A percentile compares a stretch with the other conserved stretches of the same genome.
Conservation (phyloP, 2,888 invertebrate species). For the Cataglyphis cursor region DNA sequence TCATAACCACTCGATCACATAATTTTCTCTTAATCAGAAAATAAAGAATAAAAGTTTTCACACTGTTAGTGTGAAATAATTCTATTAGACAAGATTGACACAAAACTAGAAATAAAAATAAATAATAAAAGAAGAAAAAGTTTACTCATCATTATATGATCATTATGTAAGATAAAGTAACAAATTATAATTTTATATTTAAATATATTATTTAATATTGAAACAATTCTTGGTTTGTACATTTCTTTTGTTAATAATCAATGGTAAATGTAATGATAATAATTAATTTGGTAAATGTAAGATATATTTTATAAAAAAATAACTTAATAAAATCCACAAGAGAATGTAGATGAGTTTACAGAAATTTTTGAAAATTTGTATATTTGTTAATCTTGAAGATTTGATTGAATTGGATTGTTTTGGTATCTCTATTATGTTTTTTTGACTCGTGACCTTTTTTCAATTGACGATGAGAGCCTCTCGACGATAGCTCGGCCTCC, state of each 20-base stretch:
- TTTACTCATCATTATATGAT: not conserved
- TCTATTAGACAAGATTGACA: not conserved
- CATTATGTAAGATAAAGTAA: not conserved
- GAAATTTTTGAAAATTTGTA: not conserved
- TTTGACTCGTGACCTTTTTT: not conserved
- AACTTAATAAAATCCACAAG: not conserved
- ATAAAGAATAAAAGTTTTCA: not conserved
- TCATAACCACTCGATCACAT: not conserved
- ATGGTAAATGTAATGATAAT: too few relatives aligned
- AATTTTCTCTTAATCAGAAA: conserved; percentile 10
- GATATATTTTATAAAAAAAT: not conserved
- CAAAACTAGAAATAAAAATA: not conserved
- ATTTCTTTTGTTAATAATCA: not conserved
- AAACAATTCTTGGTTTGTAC: not conserved
- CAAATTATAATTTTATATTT: not conserved
- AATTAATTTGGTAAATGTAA: not conserved
- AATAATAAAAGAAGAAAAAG: not conserved
- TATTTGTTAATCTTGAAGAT: not conserved
- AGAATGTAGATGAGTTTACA: not conserved
- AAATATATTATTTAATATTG: not conserved
- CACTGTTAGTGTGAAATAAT: not conserved
- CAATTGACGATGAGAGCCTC: conserved; percentile 31
- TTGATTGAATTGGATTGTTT: not conserved
- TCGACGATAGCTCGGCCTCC: conserved; percentile 43
- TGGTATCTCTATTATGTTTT: conserved; percentile 20